Percentiles rank a stretch among this genome's conserved stretches.
phyloP scores from a whole-genome alignment of 35 echinoderm and acorn worm species.

The Ptychodera flava region DNA sequence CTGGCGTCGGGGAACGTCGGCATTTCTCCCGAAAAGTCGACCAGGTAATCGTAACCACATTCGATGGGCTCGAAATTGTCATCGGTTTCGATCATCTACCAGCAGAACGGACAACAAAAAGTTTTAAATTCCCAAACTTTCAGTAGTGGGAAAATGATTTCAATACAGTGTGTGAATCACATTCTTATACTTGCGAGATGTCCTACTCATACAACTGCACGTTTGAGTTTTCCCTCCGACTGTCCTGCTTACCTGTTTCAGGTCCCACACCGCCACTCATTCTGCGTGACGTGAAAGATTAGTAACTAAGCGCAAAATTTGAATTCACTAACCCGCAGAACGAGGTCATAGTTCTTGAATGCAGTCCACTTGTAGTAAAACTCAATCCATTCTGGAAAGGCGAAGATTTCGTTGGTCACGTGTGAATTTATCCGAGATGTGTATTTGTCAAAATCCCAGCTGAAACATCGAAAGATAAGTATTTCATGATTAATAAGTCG shows the following conservation, averaged over 20 bases:
- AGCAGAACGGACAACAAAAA: too few species aligned
- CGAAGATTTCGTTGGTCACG: conserved; percentile 77
- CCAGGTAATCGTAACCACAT: conserved; percentile 78
- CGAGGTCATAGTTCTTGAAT: conserved; percentile 80
- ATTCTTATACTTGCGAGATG: too few species aligned
- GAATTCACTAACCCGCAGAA: conserved; percentile 97
- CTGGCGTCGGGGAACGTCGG: conserved; percentile 64
- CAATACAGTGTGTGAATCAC: too few species aligned
- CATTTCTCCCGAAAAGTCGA: conserved; percentile 73
- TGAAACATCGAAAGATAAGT: conserved; percentile 24
- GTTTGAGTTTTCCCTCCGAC: too few species aligned
- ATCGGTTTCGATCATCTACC: conserved; percentile 89
- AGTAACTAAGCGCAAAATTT: too few species aligned
- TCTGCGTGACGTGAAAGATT: too few species aligned
- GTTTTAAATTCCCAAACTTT: too few species aligned
- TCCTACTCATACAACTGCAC: too few species aligned
- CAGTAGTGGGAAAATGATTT: too few species aligned
- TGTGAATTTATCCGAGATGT: conserved; percentile 43
- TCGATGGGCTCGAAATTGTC: conserved; percentile 73
- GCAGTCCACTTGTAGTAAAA: conserved; percentile 84
- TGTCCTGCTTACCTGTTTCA: too few species aligned
- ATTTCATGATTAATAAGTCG: too few species aligned
- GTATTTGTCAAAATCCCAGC: conserved; percentile 97
- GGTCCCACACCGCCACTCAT: too few species aligned
- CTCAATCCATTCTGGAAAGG: conserved; percentile 87